phyloP scores from a whole-genome alignment of 2,888 invertebrate species.

The Caenorhabditis sp. region DNA sequence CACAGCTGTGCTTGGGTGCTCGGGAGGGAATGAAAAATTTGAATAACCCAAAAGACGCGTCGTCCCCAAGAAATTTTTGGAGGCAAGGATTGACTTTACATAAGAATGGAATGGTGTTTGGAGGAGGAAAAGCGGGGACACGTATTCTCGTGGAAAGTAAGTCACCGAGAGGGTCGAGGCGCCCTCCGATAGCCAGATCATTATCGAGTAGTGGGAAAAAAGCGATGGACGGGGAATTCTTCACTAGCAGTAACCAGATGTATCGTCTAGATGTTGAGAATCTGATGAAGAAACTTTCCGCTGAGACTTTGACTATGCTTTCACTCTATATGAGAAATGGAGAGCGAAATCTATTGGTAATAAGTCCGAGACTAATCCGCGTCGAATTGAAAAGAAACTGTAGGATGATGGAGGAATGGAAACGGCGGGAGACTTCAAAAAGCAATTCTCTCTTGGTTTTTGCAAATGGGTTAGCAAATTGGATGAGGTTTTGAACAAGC shows the following conservation, averaged over 20 bases:
- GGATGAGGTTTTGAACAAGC: conserved; percentile 57
- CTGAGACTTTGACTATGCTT: neutral
- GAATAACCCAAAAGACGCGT: conserved; percentile 46
- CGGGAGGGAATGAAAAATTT: conserved; percentile 49
- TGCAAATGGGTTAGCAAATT: conserved; percentile 53
- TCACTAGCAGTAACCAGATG: conserved; percentile 41
- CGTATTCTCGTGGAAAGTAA: conserved; percentile 61
- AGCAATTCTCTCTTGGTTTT: conserved; percentile 38
- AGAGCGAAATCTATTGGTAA: conserved; percentile 41
- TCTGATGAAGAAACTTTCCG: conserved; percentile 50
- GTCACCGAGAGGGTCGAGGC: conserved; percentile 57
- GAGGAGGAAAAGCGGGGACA: conserved; percentile 35
- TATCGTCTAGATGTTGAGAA: conserved; percentile 38
- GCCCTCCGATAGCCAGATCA: conserved; percentile 59
- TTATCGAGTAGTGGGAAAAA: conserved; percentile 51
- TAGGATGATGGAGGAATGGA: conserved; percentile 37
- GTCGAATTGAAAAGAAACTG: conserved; percentile 40
- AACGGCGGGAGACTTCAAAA: conserved; percentile 54
- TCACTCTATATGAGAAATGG: conserved; percentile 24
- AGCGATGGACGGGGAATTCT: conserved; percentile 13
- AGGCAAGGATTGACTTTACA: conserved; percentile 24
- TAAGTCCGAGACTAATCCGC: conserved; percentile 40
- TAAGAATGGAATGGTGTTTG: conserved; percentile 24
- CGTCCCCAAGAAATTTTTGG: conserved; percentile 23
- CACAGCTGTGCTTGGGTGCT: conserved; percentile 60